phyloP scores from a whole-genome alignment of 1,140 invertebrate species.

The Paraescarpia echinospica region DNA sequence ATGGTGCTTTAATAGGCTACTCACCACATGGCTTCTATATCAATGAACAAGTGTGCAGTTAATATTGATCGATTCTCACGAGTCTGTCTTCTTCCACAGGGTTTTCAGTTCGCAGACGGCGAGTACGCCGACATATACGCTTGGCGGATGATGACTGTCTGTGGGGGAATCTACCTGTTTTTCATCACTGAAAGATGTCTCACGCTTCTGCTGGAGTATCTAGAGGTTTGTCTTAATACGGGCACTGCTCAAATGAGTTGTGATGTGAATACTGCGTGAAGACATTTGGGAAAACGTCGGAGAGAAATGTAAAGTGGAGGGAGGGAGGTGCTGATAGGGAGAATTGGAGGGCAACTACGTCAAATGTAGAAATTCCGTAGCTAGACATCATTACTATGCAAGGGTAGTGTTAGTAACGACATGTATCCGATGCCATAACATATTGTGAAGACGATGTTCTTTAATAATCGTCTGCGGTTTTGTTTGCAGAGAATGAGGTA shows the following conservation, averaged over 20 bases:
- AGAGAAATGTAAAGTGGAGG: no score
- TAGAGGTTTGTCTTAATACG: neutral
- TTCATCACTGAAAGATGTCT: slow-evolving; percentile 78
- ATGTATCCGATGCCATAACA: neutral
- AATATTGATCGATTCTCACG: neutral
- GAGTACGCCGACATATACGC: slow-evolving; percentile 56
- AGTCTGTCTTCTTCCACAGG: neutral
- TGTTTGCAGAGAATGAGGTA: no score
- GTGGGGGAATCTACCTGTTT: slow-evolving; percentile 81
- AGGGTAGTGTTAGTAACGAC: no score
- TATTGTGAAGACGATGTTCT: neutral
- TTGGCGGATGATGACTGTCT: slow-evolving; percentile 79
- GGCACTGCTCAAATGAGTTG: neutral
- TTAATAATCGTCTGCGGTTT: neutral
- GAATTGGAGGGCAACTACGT: no score
- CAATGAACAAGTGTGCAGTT: neutral
- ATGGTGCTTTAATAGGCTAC: no score
- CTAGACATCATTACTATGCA: no score
- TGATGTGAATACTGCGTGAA: neutral
- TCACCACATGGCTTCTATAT: neutral
- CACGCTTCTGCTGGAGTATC: neutral
- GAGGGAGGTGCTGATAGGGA: no score
- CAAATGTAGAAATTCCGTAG: no score
- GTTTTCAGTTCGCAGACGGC: neutral
- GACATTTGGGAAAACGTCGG: no score